Percentiles rank a stretch among this genome's conserved stretches.
Evolutionary conservation across 2,113 vertebrate species (phyloP).

Genomic region (Podarcis raffonei): DNA sequence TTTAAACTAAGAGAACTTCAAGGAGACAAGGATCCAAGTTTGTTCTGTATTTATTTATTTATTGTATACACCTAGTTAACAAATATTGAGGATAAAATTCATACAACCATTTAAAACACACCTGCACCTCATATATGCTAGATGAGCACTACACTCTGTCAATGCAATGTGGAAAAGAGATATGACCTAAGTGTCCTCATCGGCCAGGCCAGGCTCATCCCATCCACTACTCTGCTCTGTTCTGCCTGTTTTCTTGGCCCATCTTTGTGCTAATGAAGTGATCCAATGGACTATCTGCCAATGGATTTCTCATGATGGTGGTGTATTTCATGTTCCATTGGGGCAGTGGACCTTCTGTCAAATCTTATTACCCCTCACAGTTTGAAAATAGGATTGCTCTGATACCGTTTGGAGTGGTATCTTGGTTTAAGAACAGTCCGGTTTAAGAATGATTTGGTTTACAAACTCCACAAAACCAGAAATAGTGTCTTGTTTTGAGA

Average conservation of each 20-base stretch:
- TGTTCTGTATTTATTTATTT: not conserved
- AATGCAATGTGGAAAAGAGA: too few species aligned
- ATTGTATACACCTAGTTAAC: not conserved
- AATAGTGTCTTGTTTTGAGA: too few species aligned
- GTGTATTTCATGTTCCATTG: not conserved
- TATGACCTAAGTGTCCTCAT: too few species aligned
- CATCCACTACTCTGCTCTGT: not conserved
- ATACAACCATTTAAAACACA: not conserved
- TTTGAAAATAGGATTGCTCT: not conserved
- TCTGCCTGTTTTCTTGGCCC: not conserved
- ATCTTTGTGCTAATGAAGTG: not conserved
- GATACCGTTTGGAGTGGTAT: not conserved
- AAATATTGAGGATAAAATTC: not conserved
- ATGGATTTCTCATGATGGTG: too few species aligned
- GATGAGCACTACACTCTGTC: too few species aligned
- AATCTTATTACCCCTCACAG: not conserved
- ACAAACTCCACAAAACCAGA: too few species aligned
- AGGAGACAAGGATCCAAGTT: not conserved
- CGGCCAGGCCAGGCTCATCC: not conserved
- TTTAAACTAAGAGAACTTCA: too few species aligned
- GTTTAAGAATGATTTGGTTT: too few species aligned
- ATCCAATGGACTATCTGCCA: not conserved
- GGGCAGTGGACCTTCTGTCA: not conserved
- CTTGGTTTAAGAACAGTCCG: too few species aligned
- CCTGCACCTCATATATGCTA: not conserved